phyloP scores from a whole-genome alignment of 2,797 vertebrate species.

The Zenarchopterus dispar region DNA sequence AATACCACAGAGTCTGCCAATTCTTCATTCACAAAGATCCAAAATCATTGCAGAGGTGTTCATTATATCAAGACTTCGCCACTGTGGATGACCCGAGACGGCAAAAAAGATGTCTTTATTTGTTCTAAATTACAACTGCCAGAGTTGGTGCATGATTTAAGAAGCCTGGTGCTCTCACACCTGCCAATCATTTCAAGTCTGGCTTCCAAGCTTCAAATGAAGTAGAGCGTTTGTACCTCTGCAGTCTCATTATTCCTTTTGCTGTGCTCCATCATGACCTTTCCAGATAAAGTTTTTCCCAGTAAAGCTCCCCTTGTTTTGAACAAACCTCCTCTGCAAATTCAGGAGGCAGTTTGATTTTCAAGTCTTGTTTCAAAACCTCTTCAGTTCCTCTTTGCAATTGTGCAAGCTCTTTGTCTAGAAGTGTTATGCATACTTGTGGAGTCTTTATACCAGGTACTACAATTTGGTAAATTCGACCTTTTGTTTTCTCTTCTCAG shows the following conservation, averaged over 20 bases:
- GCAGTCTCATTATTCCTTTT: no score
- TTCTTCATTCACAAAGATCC: no score
- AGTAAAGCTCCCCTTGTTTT: neutral
- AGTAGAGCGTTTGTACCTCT: neutral
- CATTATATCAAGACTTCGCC: no score
- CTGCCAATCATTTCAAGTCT: neutral
- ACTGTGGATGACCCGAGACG: neutral
- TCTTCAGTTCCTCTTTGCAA: neutral
- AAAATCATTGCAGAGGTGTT: no score
- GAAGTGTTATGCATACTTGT: neutral
- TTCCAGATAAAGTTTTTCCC: neutral
- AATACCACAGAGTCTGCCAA: no score
- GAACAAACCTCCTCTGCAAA: neutral
- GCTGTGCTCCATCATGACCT: neutral
- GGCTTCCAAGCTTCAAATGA: neutral
- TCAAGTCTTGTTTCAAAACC: slow-evolving; percentile 1
- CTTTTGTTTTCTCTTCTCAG: no score
- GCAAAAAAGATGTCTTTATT: neutral
- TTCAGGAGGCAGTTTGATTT: neutral
- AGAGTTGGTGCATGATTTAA: neutral
- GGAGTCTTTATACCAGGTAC: no score
- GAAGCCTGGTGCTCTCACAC: neutral
- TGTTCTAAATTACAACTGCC: neutral
- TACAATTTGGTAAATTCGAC: no score
- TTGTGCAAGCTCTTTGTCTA: neutral